phyloP scores from a whole-genome alignment of 37 sponge, comb jelly and placozoan species.

The Hormiphora californensis region DNA sequence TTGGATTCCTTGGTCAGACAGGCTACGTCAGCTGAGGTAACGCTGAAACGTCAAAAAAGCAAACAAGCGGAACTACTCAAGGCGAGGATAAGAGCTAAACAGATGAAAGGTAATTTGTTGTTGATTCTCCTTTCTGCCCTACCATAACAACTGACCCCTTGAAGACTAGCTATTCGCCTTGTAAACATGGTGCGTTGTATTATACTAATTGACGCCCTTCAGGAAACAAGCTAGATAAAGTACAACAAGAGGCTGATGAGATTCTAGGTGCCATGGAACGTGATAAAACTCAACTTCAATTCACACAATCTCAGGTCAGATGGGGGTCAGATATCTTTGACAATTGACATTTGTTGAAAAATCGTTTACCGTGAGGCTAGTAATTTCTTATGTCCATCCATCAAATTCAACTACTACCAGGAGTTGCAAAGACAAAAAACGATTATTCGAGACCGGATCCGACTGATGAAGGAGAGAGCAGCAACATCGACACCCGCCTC shows the following conservation, averaged over 20 bases:
- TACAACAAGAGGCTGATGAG: constrained; percentile 28
- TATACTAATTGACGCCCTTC: neutral
- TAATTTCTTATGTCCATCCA: neutral
- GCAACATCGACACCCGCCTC: too few relatives aligned
- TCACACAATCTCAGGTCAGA: neutral
- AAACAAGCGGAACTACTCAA: constrained; percentile 32
- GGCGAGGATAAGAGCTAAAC: constrained; percentile 21
- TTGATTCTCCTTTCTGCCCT: too few relatives aligned
- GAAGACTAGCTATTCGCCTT: too few relatives aligned
- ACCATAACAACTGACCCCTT: too few relatives aligned
- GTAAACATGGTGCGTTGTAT: neutral
- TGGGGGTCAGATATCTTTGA: neutral
- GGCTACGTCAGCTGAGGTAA: constrained; percentile 25
- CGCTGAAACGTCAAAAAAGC: neutral
- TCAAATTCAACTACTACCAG: neutral
- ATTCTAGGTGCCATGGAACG: constrained; percentile 13
- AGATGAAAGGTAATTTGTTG: constrained; percentile 8
- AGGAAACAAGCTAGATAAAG: neutral
- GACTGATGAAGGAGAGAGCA: neutral
- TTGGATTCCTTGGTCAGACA: constrained; percentile 17
- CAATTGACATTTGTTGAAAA: neutral
- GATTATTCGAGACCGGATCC: constrained; percentile 13
- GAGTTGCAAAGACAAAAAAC: constrained; percentile 6
- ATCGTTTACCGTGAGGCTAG: neutral
- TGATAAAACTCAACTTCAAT: constrained; percentile 14